Percentiles rank a stretch among this genome's conserved stretches.
Evolutionary conservation across 2,113 vertebrate species (phyloP).

Genomic region (Sylvilagus bachmani): DNA sequence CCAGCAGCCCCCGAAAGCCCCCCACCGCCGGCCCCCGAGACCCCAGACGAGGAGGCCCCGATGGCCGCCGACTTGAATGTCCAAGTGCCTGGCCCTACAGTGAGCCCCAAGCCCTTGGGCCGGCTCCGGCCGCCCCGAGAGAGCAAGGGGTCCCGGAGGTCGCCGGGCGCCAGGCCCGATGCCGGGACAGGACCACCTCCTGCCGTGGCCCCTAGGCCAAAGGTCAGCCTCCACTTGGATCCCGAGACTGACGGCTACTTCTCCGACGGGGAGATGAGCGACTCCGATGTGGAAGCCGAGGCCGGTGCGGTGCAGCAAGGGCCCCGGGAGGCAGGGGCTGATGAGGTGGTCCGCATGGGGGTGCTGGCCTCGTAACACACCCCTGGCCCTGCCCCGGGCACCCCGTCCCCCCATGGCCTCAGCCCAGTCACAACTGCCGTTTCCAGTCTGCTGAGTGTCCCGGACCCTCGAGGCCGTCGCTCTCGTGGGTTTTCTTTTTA

Average conservation of each 20-base stretch:
- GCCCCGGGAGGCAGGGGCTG: conserved; percentile 92
- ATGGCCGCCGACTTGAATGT: conserved; percentile 85
- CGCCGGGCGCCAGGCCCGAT: conserved; percentile 85
- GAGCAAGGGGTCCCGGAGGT: conserved; percentile 87
- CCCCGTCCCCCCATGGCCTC: conserved; percentile 77
- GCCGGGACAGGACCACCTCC: conserved; percentile 68
- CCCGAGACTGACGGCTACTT: conserved; percentile 95
- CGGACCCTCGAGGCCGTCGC: conserved; percentile 75
- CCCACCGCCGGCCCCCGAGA: conserved; percentile 80
- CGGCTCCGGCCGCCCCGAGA: conserved; percentile 92
- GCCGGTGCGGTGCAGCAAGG: conserved; percentile 89
- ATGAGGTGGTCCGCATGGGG: conserved; percentile 96
- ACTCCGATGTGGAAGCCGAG: conserved; percentile 90
- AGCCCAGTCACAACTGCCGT: conserved; percentile 89
- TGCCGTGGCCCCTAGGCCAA: conserved; percentile 79
- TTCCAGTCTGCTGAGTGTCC: conserved; percentile 86
- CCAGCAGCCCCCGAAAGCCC: conserved; percentile 86
- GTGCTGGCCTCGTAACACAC: conserved; percentile 94
- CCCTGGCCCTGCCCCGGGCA: background rate
- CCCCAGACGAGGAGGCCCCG: conserved; percentile 72
- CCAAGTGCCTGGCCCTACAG: conserved; percentile 89
- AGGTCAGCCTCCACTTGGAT: conserved; percentile 89
- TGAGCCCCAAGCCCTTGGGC: conserved; percentile 86
- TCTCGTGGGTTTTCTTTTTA: conserved; percentile 82
- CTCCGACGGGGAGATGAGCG: conserved; percentile 96